These are phyloP conservation scores for Pungitius pungitius DNA, from an alignment of 2,113 vertebrate genomes.

Conservation along the genomic window DNA sequence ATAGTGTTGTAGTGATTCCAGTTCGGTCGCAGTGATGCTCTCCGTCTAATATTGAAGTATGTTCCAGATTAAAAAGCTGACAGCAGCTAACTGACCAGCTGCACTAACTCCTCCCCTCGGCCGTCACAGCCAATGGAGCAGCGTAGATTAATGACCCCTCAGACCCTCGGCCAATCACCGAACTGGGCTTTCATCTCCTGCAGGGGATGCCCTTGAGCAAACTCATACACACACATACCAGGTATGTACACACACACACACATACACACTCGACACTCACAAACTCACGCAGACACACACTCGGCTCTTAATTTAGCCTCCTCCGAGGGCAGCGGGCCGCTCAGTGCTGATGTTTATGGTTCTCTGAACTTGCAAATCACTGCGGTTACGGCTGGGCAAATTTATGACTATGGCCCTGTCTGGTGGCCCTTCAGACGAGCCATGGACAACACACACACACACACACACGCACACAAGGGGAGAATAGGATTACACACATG, in stretches of 20 bases:
- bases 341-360: constrained; percentile 76
- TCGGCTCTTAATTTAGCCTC: constrained; percentile 71
- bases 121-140: constrained; percentile 73
- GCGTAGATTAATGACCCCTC: constrained; percentile 67
- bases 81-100: constrained; percentile 74
- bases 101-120: constrained; percentile 65
- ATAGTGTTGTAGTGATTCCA: constrained; percentile 27
- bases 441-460: constrained; percentile 51
- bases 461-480: neutral
- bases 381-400: constrained; percentile 65
- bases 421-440: constrained; percentile 61
- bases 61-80: constrained; percentile 73
- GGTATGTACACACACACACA: constrained; percentile 15
- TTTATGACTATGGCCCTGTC: constrained; percentile 69
- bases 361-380: constrained; percentile 79
- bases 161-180: constrained; percentile 59
- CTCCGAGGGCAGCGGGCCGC: constrained; percentile 56
- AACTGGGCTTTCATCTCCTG: constrained; percentile 45
- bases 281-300: constrained; percentile 42
- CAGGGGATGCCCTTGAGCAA: constrained; percentile 70
- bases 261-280: constrained; percentile 11
- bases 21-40: constrained; percentile 44
- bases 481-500: constrained; percentile 25
- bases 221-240: constrained; percentile 39
- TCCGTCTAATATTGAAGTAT: constrained; percentile 75